A percentile compares a stretch with the other conserved stretches of the same genome.
phyloP scores from a whole-genome alignment of 2,113 vertebrate genomes.

The Sitta europaea region DNA sequence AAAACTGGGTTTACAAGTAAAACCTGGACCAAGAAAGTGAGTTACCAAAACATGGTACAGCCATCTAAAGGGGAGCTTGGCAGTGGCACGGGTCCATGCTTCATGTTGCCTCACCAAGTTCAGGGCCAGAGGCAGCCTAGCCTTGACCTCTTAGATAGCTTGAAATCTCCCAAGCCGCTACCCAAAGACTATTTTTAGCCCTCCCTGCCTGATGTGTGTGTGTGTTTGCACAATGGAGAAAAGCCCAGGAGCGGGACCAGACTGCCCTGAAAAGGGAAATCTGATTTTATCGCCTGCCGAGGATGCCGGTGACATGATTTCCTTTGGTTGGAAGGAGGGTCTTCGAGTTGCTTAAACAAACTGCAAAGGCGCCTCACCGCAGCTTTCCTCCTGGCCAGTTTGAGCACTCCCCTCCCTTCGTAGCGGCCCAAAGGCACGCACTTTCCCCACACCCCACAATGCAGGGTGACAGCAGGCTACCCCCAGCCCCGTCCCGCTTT shows the following conservation, averaged over 20 bases:
- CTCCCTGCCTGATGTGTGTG: not conserved
- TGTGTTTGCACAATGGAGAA: constrained; percentile 44
- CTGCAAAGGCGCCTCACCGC: not conserved
- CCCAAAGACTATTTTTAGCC: constrained; percentile 50
- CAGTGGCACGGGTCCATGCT: not conserved
- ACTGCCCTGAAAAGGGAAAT: constrained; percentile 50
- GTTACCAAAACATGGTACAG: not conserved
- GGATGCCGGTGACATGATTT: constrained; percentile 49
- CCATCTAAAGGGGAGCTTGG: not conserved
- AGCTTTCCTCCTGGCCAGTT: not conserved
- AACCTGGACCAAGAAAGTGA: not conserved
- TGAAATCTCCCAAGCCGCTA: constrained; percentile 30
- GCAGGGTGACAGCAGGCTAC: not conserved
- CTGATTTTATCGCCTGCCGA: constrained; percentile 52
- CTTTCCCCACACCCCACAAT: not conserved
- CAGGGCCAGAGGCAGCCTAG: constrained; percentile 6
- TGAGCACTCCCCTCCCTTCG: not conserved
- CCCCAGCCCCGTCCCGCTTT: not conserved
- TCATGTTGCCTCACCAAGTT: not conserved
- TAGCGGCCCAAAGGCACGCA: not conserved
- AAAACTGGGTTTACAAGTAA: not conserved
- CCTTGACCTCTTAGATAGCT: constrained; percentile 16
- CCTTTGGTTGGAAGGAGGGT: constrained; percentile 40
- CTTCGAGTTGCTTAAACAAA: not conserved
- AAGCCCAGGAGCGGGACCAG: constrained; percentile 14